Evolutionary conservation across 1,140 invertebrate genomes (phyloP).

Genomic region (Lithobius niger): DNA sequence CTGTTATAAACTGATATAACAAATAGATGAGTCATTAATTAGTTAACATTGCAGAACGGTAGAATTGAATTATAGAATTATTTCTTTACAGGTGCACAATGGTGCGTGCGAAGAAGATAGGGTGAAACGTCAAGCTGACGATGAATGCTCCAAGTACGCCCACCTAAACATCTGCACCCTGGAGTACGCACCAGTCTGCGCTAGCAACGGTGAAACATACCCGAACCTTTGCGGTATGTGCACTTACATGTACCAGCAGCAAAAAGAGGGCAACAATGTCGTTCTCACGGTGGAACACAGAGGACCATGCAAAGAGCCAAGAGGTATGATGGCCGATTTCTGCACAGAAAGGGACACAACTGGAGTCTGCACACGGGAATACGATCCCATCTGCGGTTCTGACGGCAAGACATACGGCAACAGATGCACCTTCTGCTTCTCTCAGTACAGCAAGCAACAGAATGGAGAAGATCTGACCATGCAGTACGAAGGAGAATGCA

Average conservation of each 20-base stretch:
- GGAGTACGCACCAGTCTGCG: slow-evolving; percentile 56
- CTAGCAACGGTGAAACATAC: slow-evolving; percentile 45
- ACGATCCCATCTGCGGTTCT: too few species aligned
- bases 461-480: background rate
- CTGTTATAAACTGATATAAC: too few species aligned
- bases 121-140: background rate
- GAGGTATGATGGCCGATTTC: background rate
- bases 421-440: slow-evolving; percentile 26
- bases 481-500: background rate
- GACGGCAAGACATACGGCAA: too few species aligned
- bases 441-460: background rate
- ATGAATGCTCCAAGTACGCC: background rate
- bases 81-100: background rate
- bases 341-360: background rate
- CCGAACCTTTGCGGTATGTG: slow-evolving; percentile 37
- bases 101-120: background rate
- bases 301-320: background rate
- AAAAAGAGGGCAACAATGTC: background rate
- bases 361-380: slow-evolving; percentile 32
- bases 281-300: background rate
- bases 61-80: too few species aligned
- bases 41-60: too few species aligned
- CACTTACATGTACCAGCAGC: background rate
- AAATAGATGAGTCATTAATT: too few species aligned
- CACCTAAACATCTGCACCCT: slow-evolving; percentile 28